Evolutionary conservation across 35 echinoderm and acorn worm species (phyloP).

Genomic region (Acanthaster planci): DNA sequence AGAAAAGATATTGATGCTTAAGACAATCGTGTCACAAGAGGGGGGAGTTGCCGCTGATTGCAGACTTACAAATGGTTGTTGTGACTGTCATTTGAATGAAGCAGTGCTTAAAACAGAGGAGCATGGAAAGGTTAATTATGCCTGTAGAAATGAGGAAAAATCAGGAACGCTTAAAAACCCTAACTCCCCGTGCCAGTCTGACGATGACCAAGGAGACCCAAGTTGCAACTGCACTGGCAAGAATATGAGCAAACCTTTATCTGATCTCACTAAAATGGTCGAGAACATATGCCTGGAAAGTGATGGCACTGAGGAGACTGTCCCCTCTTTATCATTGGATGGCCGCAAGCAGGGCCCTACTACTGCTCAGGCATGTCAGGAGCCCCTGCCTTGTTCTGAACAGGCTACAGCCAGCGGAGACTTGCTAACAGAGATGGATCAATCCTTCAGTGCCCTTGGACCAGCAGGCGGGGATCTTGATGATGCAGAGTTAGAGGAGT

Average conservation of each 20-base stretch:
- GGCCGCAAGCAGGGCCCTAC: too few species aligned
- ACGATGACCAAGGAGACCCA: background rate
- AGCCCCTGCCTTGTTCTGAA: background rate
- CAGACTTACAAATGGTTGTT: slow-evolving; percentile 4
- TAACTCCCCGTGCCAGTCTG: background rate
- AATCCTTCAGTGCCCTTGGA: background rate
- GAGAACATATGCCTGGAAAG: slow-evolving; percentile 26
- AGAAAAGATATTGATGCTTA: background rate
- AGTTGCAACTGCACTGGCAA: background rate
- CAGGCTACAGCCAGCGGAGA: background rate
- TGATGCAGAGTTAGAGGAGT: slow-evolving; percentile 64
- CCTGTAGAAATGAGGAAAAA: too few species aligned
- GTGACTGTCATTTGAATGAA: background rate
- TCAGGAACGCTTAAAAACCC: too few species aligned
- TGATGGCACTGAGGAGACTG: background rate
- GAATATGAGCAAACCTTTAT: slow-evolving; percentile 19
- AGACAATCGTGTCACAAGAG: background rate
- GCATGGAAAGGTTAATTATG: background rate
- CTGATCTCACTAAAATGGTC: slow-evolving; percentile 38
- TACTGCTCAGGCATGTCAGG: background rate
- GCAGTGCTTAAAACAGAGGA: background rate
- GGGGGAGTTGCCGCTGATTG: background rate
- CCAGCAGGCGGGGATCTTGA: background rate
- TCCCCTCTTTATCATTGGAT: background rate
- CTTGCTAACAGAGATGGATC: slow-evolving; percentile 8